Base-by-base conservation (phyloP, 2,797 vertebrate genomes). In the Pteronotus mesoamericanus region DNA sequence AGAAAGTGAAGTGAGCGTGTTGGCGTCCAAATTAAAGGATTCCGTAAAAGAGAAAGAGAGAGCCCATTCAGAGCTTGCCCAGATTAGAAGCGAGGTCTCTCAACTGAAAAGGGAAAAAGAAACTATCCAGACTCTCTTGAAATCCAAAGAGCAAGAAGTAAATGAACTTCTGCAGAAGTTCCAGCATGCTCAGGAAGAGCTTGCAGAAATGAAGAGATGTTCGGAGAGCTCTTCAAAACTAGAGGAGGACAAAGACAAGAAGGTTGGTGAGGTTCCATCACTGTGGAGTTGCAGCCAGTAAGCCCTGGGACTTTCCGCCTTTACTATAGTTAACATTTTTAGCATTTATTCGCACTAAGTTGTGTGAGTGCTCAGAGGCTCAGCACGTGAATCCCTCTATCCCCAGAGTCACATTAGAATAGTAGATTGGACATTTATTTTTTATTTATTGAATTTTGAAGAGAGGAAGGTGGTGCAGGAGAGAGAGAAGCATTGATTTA, bases 241-340 rank as follows among this genome's bases (percentile, higher is more conserved):
- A 1, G 99, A 99, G 97, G 99, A 99, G 95, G 99, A 99, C 92
- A 99, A 99, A 98, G 99, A 99, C 97, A 99, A 99, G 98, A 99
- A 99, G 99, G 99, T 99, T 61, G 93, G 99, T 98, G 42, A 57
- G 57, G 12, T 18, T 46, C n/a, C 32, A 0, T 26, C 19, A 48
- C 37, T 39, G 0, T 71, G 75, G 34, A 26, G 1, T 86, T 96
- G 72, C 29, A 53, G 64, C 44, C 42, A 39, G 6, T 39, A 9
- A 21, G 32, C 10, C 32, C 37, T 32, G 11, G 51, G n/a, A 19
- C 59, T 37, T 64, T 74, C 29, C 2, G 1, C 29, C 69, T 80
- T 66, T 66, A 19, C 26, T 24, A 0, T 10, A 9, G 24, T 78
- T 51, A 61, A 51, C 14, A 24, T 72, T 64, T 59, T 19, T 9